Evolutionary conservation across 2,797 vertebrate species (phyloP).

Genomic region (Molossus molossus): DNA sequence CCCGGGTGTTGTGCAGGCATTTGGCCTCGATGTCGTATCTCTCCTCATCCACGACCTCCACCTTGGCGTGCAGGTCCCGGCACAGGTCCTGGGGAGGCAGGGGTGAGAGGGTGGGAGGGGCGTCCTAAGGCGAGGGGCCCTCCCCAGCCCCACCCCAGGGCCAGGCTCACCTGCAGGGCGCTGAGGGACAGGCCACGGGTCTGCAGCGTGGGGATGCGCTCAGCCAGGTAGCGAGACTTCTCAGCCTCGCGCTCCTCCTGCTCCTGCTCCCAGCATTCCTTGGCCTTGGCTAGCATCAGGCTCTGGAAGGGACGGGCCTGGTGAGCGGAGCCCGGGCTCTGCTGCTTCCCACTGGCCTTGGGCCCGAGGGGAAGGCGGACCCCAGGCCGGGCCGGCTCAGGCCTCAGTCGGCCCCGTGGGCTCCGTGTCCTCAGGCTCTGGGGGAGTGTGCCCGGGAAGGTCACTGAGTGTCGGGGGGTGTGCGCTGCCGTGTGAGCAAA

Average conservation of each 20-base stretch:
- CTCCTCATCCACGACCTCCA: slow-evolving; percentile 97
- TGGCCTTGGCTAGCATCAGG: slow-evolving; percentile 96
- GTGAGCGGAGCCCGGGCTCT: background rate
- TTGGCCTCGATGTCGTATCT: slow-evolving; percentile 97
- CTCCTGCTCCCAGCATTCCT: slow-evolving; percentile 97
- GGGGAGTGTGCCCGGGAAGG: accelerated
- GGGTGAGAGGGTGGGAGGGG: accelerated
- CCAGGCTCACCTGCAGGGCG: slow-evolving; percentile 93
- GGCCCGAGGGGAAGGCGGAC: background rate
- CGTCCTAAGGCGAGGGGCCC: too few species aligned
- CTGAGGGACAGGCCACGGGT: slow-evolving; percentile 91
- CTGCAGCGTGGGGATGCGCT: slow-evolving; percentile 91
- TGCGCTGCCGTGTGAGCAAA: accelerated
- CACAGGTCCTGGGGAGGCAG: slow-evolving; percentile 93
- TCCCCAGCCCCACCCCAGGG: accelerated
- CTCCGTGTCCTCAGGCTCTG: accelerated
- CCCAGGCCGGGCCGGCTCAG: accelerated
- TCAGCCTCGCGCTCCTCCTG: slow-evolving; percentile 93
- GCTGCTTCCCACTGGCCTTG: background rate
- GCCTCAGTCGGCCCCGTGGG: background rate
- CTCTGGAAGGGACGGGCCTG: slow-evolving; percentile 89
- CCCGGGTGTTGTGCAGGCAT: slow-evolving; percentile 95
- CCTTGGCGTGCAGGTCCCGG: slow-evolving; percentile 94
- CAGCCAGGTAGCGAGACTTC: slow-evolving; percentile 94
- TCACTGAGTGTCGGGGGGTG: accelerated